These are phyloP conservation scores for Resseliella maxima DNA, from an alignment of 2,888 invertebrate species.

Conservation along the genomic window DNA sequence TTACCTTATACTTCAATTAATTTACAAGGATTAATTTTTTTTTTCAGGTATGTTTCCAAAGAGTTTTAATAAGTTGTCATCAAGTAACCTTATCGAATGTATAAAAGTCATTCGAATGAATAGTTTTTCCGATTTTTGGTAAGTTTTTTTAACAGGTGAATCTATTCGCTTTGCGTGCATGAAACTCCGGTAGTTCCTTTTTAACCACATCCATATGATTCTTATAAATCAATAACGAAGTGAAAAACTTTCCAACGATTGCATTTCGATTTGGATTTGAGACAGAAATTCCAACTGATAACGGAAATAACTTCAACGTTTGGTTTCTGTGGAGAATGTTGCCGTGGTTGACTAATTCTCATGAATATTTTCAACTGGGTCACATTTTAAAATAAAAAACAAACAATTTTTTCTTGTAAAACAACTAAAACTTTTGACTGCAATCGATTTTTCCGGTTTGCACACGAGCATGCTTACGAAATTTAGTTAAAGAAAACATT, in stretches of 20 bases:
- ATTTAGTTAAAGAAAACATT: conserved; percentile 1
- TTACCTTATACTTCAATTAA: no score
- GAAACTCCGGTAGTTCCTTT: neutral
- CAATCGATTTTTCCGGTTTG: conserved; percentile 50
- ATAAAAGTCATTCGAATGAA: neutral
- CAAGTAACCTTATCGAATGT: neutral
- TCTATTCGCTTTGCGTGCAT: neutral
- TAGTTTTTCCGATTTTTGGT: neutral
- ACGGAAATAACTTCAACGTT: conserved; percentile 25
- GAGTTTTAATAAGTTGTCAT: neutral
- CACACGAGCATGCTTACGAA: conserved; percentile 3
- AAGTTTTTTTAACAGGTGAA: neutral
- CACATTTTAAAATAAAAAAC: neutral
- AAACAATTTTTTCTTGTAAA: conserved; percentile 27
- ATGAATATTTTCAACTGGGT: neutral
- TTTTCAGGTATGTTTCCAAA: neutral
- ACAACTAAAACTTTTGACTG: neutral
- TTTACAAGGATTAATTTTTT: no score
- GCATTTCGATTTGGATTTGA: neutral
- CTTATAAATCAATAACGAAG: neutral
- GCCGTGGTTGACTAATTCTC: conserved; percentile 21
- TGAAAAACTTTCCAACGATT: neutral
- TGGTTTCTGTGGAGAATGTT: neutral
- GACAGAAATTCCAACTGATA: conserved; percentile 8
- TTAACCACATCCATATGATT: neutral